phyloP scores from a whole-genome alignment of 37 sponge, comb jelly and placozoan species.

The Sycon ciliatum region DNA sequence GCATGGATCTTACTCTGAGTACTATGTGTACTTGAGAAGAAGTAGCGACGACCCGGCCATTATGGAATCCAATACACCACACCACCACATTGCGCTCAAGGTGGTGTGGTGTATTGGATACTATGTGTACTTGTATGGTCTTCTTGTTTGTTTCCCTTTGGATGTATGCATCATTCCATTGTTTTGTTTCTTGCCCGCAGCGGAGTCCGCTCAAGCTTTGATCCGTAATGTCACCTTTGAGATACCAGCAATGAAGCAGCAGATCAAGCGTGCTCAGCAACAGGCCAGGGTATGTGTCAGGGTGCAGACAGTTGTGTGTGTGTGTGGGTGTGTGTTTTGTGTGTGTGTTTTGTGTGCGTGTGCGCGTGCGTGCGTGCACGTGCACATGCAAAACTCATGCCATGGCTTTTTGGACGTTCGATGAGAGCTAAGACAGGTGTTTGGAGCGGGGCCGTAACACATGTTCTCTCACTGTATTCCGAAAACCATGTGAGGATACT shows the following conservation, averaged over 20 bases:
- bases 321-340: conserved; percentile 14
- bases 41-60: no score
- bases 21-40: no score
- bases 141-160: background rate
- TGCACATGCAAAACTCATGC: no score
- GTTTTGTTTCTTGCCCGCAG: conserved; percentile 19
- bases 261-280: conserved; percentile 51
- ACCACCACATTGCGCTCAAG: no score
- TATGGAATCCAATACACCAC: no score
- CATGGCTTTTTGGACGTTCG: no score
- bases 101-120: background rate
- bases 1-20: no score
- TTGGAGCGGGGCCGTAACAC: no score
- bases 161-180: background rate
- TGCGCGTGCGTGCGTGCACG: conserved; percentile 20
- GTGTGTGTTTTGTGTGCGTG: conserved; percentile 25
- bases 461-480: no score
- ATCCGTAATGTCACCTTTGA: conserved; percentile 68
- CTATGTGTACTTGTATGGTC: background rate
- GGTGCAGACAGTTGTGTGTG: background rate
- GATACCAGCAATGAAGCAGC: conserved; percentile 64
- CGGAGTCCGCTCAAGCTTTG: conserved; percentile 57
- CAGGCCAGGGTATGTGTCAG: conserved; percentile 16
- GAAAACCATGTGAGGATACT: no score
- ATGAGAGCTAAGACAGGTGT: no score